Evolutionary conservation across 2,888 invertebrate genomes (phyloP).

Genomic region (Willowsia nigromaculata): DNA sequence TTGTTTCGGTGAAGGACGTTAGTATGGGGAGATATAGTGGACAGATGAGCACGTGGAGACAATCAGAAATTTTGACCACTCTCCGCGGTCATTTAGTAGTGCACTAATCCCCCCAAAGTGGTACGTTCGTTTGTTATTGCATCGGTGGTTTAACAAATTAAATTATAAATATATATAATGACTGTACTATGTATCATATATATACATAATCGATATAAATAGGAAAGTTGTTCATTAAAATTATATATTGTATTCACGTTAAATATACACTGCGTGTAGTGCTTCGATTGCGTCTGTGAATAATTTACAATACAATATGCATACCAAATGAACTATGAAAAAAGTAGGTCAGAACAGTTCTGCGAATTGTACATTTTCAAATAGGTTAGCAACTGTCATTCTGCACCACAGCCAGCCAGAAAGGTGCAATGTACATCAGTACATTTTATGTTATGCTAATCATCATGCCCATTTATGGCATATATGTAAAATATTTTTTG

Average conservation of each 20-base stretch:
- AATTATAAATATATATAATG: conserved; percentile 32
- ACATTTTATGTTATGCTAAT: neutral
- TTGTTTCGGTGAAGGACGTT: conserved; percentile 68
- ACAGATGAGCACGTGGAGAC: conserved; percentile 79
- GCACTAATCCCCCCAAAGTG: conserved; percentile 78
- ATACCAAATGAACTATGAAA: neutral
- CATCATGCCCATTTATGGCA: neutral
- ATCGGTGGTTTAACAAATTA: conserved; percentile 69
- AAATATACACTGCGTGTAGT: neutral
- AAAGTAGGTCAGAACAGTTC: neutral
- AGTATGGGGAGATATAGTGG: conserved; percentile 79
- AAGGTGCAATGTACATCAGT: neutral
- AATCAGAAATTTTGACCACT: conserved; percentile 79
- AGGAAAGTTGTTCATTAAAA: neutral
- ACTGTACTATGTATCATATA: conserved; percentile 32
- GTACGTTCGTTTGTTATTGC: conserved; percentile 65
- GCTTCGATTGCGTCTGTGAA: neutral
- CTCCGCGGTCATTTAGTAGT: conserved; percentile 79
- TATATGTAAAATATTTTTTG: neutral
- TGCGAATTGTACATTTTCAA: neutral
- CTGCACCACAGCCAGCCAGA: neutral
- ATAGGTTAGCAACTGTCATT: no score
- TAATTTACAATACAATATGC: neutral
- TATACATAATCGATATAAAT: neutral
- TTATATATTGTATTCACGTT: neutral